A percentile compares a stretch with the other conserved stretches of the same genome.
Evolutionary conservation across 2,888 invertebrate species (phyloP).

Genomic region (Volucella zonaria): DNA sequence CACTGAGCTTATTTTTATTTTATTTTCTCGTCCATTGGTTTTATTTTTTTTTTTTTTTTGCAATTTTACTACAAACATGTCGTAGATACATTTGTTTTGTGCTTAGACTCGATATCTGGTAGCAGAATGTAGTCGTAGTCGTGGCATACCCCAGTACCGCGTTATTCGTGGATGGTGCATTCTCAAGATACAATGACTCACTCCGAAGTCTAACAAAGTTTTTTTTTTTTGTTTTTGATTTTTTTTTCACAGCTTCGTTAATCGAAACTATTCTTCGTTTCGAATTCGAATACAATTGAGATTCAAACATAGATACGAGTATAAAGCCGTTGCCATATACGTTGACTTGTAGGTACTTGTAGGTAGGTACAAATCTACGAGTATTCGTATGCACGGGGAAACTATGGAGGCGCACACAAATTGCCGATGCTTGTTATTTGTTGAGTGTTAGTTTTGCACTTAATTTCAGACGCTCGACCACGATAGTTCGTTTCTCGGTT

Average conservation of each 20-base stretch:
- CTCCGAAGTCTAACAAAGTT: slow-evolving; percentile 7
- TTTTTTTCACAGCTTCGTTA: slow-evolving; percentile 41
- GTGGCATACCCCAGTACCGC: too few relatives aligned
- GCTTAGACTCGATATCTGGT: neutral
- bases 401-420: slow-evolving; percentile 32
- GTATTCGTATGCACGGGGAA: neutral
- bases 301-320: slow-evolving; percentile 17
- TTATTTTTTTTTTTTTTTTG: slow-evolving; percentile 6
- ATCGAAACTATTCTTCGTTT: slow-evolving; percentile 39
- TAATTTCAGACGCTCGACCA: slow-evolving; percentile 64
- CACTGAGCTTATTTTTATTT: neutral
- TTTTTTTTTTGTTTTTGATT: slow-evolving; percentile 43
- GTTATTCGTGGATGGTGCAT: neutral
- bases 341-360: slow-evolving; percentile 3
- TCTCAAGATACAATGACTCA: slow-evolving; percentile 32
- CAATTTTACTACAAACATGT: slow-evolving; percentile 20
- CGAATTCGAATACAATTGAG: slow-evolving; percentile 42
- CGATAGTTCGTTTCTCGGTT: slow-evolving; percentile 39
- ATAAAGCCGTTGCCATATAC: neutral
- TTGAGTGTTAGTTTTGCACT: slow-evolving; percentile 67
- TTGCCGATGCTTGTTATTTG: slow-evolving; percentile 62
- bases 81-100: neutral
- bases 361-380: too few relatives aligned
- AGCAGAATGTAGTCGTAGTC: neutral
- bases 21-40: slow-evolving; percentile 1